Evolutionary conservation across 2,888 invertebrate genomes (phyloP), one percentile per base, ranked within the genome.

Genomic region (Synanthedon formicaeformis): DNA sequence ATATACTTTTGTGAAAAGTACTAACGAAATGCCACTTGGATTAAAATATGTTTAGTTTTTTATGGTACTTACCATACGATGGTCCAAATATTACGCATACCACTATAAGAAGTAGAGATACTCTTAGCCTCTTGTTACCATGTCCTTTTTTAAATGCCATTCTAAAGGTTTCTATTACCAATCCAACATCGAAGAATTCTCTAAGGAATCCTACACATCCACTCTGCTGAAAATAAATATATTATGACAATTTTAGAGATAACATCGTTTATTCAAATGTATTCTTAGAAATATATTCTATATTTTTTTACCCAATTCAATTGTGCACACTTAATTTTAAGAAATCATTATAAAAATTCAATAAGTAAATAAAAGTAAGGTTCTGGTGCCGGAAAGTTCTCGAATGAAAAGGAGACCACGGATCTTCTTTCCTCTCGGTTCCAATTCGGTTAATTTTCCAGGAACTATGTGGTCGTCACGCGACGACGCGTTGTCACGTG

Each of bases 41-140:
- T 23, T 23, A 4, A 3, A 23, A 23, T 23, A 23, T 23, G 23
- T 23, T 23, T 23, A 23, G 23, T 23, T 23, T 23, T n/a, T 23
- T 23, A 5, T 16, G 23, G 10, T 14, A 48, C 89, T 90, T 78
- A 94, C 95, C 95, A 67, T 94, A 93, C 83, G 93, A 83, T 0
- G 95, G 95, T 54, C 95, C 95, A 64, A 94, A 94, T 45, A 95
- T 93, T 3, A 94, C 94, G 88, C 93, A 94, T 1, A 94, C 93
- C 4, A 93, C 92, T 55, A 94, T 87, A 85, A 95, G 93, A 6
- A 95, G 82, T 59, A 94, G 84, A 59, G 92, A 88, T 3, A 95
- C 93, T 56, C 94, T 89, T 55, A 91, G 88, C 59, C 92, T 87
- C 48, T 94, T 84, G 66, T 94, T 93, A 55, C 92, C 91, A 40